These are phyloP conservation scores for Leptinotarsa haldemani DNA, from an alignment of 2,888 invertebrate genomes.

Conservation along the genomic window DNA sequence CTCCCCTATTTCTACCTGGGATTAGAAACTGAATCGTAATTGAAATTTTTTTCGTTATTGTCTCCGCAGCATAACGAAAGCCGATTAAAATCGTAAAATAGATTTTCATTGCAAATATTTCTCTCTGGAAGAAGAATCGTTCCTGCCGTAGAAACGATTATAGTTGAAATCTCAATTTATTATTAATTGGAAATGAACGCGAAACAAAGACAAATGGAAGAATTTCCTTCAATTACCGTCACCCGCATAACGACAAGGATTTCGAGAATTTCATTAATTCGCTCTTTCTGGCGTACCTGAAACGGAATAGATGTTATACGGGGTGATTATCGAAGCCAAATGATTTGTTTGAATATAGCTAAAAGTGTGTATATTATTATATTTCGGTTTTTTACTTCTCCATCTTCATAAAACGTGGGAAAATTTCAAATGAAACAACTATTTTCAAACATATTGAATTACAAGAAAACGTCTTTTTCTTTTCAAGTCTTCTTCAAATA, in stretches of 20 bases:
- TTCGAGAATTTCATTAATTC: conserved; percentile 1
- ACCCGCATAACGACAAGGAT: background rate
- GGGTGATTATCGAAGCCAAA: background rate
- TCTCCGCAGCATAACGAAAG: conserved; percentile 1
- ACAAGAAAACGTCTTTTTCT: no score
- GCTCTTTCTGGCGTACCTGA: background rate
- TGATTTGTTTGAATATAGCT: background rate
- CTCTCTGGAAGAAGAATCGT: background rate
- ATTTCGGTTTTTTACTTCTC: background rate
- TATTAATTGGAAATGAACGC: conserved; percentile 1
- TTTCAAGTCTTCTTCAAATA: no score
- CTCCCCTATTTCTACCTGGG: background rate
- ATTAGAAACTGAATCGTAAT: conserved; percentile 7
- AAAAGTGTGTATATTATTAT: background rate
- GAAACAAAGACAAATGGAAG: conserved; percentile 4
- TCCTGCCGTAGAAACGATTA: background rate
- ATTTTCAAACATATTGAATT: no score
- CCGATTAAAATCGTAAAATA: conserved; percentile 6
- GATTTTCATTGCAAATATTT: conserved; percentile 5
- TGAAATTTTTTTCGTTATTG: conserved; percentile 15
- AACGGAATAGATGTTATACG: background rate
- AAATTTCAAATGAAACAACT: no score
- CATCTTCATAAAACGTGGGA: no score
- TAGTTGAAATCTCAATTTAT: background rate
- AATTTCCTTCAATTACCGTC: conserved; percentile 11